Percentiles rank a stretch among this genome's conserved stretches.
Conservation (phyloP, 2,113 vertebrate species). For the Nothoprocta perdicaria region DNA sequence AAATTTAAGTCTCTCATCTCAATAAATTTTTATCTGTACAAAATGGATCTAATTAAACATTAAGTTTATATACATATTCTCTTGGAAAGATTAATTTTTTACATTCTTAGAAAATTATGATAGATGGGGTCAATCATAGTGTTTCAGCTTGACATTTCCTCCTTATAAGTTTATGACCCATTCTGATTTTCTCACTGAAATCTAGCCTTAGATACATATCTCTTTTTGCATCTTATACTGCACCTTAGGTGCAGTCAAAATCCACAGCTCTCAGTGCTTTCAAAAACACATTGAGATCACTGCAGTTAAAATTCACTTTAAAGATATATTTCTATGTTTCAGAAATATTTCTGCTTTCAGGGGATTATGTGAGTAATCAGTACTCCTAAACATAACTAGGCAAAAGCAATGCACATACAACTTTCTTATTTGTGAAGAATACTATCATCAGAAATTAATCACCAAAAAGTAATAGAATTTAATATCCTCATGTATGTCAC, state of each 20-base stretch:
- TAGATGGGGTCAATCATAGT: not conserved
- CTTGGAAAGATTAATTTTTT: not conserved
- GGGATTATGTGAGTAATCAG: not conserved
- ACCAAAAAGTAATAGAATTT: not conserved
- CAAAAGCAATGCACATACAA: not conserved
- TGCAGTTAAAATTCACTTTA: not conserved
- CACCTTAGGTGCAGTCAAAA: not conserved
- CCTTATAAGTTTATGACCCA: not conserved
- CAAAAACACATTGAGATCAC: not conserved
- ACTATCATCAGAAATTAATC: not conserved
- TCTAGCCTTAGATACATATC: not conserved
- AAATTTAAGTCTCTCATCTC: not conserved
- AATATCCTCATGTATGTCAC: not conserved
- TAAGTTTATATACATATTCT: not conserved
- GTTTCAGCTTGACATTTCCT: not conserved
- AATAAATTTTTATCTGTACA: not conserved
- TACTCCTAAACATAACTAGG: not conserved
- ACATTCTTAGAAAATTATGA: not conserved
- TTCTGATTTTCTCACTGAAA: not conserved
- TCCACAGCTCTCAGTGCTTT: not conserved
- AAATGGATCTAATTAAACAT: not conserved
- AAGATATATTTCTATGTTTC: not conserved
- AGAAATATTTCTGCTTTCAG: not conserved
- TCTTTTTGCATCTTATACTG: not conserved
- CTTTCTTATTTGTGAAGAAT: not conserved